Percentiles rank a stretch among this genome's conserved stretches.
phyloP scores from a whole-genome alignment of 2,113 vertebrate species.

The Proteles cristata region DNA sequence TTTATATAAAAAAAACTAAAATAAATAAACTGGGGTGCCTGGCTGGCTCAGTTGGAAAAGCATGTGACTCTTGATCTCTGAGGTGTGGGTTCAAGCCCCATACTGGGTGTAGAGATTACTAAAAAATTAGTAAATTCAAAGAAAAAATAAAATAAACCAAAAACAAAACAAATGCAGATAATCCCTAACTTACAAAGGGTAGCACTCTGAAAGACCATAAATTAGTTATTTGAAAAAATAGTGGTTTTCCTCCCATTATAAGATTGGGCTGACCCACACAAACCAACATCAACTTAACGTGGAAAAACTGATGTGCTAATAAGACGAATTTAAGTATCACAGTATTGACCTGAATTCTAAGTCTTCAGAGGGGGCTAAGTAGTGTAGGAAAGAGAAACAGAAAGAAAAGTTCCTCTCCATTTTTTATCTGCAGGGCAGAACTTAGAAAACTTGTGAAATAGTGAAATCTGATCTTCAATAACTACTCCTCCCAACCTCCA shows the following conservation, averaged over 20 bases:
- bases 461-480: not conserved
- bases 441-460: not conserved
- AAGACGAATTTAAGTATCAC: not conserved
- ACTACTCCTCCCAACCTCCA: not conserved
- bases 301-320: not conserved
- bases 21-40: not conserved
- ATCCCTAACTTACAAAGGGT: not conserved
- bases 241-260: not conserved
- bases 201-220: not conserved
- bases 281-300: not conserved
- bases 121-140: not conserved
- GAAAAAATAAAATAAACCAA: not conserved
- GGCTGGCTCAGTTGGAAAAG: not conserved
- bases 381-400: not conserved
- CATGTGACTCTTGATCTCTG: not conserved
- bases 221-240: slow-evolving; percentile 31
- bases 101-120: not conserved
- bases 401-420: not conserved
- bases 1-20: not conserved
- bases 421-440: not conserved
- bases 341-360: not conserved
- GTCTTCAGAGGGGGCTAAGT: not conserved
- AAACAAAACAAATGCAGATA: not conserved
- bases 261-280: not conserved
- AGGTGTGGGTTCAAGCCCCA: not conserved